A percentile compares a stretch with the other conserved stretches of the same genome.
phyloP scores from a whole-genome alignment of 2,888 invertebrate species.

The Orchesella flavescens region DNA sequence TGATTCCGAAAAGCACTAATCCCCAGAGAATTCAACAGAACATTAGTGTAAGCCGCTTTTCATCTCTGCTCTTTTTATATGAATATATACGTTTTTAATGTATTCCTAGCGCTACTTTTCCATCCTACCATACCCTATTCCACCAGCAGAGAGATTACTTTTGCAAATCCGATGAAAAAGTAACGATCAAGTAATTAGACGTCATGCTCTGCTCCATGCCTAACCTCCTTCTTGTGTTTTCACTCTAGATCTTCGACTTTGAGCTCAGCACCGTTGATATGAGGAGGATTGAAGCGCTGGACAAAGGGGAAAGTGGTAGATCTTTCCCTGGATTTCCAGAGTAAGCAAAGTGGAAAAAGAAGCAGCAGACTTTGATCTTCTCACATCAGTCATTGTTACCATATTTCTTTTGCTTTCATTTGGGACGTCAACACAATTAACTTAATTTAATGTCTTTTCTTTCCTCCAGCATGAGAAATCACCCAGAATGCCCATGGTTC shows the following conservation, averaged over 20 bases:
- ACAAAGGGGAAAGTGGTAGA: constrained; percentile 80
- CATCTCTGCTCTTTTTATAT: neutral
- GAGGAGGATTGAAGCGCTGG: constrained; percentile 78
- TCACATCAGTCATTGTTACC: no score
- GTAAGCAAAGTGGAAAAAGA: constrained; percentile 40
- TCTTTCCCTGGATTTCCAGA: constrained; percentile 76
- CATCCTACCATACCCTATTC: neutral
- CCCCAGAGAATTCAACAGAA: constrained; percentile 83
- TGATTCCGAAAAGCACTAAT: constrained; percentile 90
- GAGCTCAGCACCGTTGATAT: constrained; percentile 80
- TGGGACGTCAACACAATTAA: no score
- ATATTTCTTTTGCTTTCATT: no score
- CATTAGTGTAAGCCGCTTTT: constrained; percentile 77
- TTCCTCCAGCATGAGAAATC: constrained; percentile 52
- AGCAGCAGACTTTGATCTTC: no score
- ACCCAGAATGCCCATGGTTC: constrained; percentile 63
- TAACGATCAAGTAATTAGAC: constrained; percentile 4
- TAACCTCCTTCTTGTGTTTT: neutral
- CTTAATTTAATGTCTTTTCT: constrained; percentile 2
- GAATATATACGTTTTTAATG: neutral
- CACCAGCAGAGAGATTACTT: neutral
- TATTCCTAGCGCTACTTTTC: no score
- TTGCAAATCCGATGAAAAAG: constrained; percentile 4
- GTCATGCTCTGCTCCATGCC: neutral
- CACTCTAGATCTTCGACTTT: constrained; percentile 80